Conservation (phyloP, 1,140 invertebrate species). For the Chironomus tepperi region DNA sequence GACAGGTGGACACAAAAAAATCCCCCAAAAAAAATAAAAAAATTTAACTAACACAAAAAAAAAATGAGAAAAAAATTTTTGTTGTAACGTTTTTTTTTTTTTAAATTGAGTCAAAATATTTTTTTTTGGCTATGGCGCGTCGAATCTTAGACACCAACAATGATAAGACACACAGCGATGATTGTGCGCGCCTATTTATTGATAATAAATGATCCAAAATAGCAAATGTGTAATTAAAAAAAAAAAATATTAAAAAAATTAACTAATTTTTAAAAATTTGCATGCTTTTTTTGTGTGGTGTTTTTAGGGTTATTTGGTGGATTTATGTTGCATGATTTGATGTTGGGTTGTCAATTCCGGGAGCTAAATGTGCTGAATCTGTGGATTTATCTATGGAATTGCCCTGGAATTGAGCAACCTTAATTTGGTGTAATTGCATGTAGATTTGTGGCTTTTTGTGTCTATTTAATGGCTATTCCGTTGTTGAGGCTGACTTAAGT, state of each 20-base stretch:
- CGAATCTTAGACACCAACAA: constrained; percentile 23
- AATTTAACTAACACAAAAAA: neutral
- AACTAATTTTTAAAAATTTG: neutral
- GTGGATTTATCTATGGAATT: no score
- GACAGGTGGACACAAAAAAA: constrained; percentile 49
- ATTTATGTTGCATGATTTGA: no score
- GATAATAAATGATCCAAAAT: neutral
- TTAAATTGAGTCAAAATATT: neutral
- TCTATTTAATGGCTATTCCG: no score
- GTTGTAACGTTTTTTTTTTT: neutral
- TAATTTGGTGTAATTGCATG: no score
- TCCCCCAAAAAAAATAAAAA: neutral
- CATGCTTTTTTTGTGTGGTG: neutral
- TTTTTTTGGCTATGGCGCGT: neutral
- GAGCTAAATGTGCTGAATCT: no score
- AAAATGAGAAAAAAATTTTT: neutral
- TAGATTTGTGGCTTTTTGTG: no score
- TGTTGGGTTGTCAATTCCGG: no score
- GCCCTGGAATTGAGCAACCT: no score
- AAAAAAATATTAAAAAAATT: neutral
- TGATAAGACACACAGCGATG: neutral
- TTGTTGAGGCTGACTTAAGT: no score
- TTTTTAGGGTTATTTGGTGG: neutral
- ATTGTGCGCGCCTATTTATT: neutral
- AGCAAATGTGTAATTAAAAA: constrained; percentile 20